A percentile compares a stretch with the other conserved stretches of the same genome.
These are phyloP conservation scores for Ariopsis seemanni DNA, from an alignment of 2,113 vertebrate species.

Conservation along the genomic window DNA sequence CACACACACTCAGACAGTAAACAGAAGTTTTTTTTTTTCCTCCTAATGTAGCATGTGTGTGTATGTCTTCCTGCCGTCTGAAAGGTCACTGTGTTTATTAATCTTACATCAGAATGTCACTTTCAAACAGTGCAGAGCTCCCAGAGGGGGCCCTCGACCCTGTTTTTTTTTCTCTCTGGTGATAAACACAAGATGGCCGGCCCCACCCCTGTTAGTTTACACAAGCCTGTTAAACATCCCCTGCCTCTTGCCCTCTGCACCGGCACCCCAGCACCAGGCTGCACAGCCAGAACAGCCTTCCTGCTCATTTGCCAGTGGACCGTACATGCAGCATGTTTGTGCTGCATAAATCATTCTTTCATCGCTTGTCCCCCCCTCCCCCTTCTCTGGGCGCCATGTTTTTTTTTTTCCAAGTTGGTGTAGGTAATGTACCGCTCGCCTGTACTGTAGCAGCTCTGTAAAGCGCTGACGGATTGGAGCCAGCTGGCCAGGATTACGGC, in stretches of 20 bases:
- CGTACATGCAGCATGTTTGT: slow-evolving; percentile 46
- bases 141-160: slow-evolving; percentile 38
- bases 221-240: slow-evolving; percentile 55
- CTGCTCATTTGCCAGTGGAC: slow-evolving; percentile 35
- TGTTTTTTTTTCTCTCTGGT: slow-evolving; percentile 40
- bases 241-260: slow-evolving; percentile 42
- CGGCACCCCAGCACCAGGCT: slow-evolving; percentile 27
- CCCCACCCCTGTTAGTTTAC: slow-evolving; percentile 55
- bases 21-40: slow-evolving; percentile 26
- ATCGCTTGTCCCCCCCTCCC: slow-evolving; percentile 43
- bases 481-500: slow-evolving; percentile 49
- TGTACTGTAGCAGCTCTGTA: slow-evolving; percentile 56
- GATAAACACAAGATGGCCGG: slow-evolving; percentile 57
- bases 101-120: slow-evolving; percentile 49
- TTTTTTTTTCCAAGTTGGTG: slow-evolving; percentile 53
- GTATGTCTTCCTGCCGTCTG: slow-evolving; percentile 23
- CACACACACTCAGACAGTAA: slow-evolving; percentile 19
- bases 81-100: slow-evolving; percentile 53
- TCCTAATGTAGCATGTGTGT: slow-evolving; percentile 17
- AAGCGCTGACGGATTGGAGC: slow-evolving; percentile 55
- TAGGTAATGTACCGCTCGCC: slow-evolving; percentile 46
- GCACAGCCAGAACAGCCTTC: slow-evolving; percentile 49
- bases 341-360: slow-evolving; percentile 63
- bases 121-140: slow-evolving; percentile 46
- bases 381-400: slow-evolving; percentile 39